phyloP scores from a whole-genome alignment of 2,113 vertebrate genomes.

The Nannospalax galili region DNA sequence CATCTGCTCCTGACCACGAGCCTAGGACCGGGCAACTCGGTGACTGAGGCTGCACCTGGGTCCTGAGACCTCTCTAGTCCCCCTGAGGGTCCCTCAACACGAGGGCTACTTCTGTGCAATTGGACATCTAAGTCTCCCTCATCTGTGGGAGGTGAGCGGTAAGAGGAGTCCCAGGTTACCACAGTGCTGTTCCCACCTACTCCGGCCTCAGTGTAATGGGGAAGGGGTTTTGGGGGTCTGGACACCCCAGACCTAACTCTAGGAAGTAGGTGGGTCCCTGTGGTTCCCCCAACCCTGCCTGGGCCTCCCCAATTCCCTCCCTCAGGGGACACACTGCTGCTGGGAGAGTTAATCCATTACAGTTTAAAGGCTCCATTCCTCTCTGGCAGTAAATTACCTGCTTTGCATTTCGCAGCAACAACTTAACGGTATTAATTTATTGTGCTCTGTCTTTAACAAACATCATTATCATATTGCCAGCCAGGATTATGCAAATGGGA shows the following conservation, averaged over 20 bases:
- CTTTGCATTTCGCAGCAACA: conserved; percentile 87
- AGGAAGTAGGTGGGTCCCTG: background rate
- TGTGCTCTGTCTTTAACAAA: conserved; percentile 90
- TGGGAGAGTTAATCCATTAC: conserved; percentile 84
- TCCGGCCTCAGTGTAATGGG: background rate
- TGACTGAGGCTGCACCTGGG: background rate
- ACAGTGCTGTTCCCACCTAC: background rate
- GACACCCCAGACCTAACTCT: background rate
- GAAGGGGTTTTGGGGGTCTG: background rate
- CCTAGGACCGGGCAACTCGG: background rate
- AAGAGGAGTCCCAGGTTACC: background rate
- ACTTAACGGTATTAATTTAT: conserved; percentile 90
- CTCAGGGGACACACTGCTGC: conserved; percentile 75
- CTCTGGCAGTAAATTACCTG: conserved; percentile 84
- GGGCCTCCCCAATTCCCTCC: conserved; percentile 48
- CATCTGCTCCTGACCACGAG: background rate
- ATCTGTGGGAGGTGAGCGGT: background rate
- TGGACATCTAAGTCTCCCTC: background rate
- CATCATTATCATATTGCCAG: conserved; percentile 89
- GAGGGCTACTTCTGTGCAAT: background rate
- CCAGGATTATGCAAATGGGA: conserved; percentile 89
- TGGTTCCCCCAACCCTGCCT: background rate
- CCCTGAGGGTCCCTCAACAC: background rate
- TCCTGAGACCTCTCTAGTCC: background rate
- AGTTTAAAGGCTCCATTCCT: conserved; percentile 82